phyloP scores from a whole-genome alignment of 1,140 invertebrate species.

The Saccostrea echinata region DNA sequence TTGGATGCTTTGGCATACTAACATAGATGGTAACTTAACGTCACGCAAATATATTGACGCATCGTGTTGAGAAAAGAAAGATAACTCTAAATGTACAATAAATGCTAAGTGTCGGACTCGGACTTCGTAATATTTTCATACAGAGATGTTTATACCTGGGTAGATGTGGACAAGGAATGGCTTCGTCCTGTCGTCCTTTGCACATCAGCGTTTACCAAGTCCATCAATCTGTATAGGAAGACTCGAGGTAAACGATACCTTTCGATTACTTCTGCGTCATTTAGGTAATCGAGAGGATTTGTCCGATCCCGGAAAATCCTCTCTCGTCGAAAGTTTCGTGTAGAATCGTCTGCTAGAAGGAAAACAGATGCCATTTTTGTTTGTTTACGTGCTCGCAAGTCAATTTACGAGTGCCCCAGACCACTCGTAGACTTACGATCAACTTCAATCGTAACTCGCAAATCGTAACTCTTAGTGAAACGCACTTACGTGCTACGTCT shows the following conservation, averaged over 20 bases:
- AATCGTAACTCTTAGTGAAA: too few species aligned
- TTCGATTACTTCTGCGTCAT: background rate
- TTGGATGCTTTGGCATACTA: too few species aligned
- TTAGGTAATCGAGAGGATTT: background rate
- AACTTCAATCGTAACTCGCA: background rate
- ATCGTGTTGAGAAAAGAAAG: too few species aligned
- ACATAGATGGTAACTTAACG: too few species aligned
- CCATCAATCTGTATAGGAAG: background rate
- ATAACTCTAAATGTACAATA: too few species aligned
- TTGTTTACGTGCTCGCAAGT: background rate
- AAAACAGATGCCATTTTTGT: conserved; percentile 39
- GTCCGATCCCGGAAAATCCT: background rate
- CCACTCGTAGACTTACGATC: conserved; percentile 26
- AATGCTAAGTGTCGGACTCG: background rate
- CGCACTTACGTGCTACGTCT: too few species aligned
- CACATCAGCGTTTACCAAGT: background rate
- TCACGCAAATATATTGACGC: too few species aligned
- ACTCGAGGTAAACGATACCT: background rate
- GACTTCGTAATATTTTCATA: background rate
- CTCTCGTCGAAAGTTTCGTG: background rate
- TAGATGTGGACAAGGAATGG: background rate
- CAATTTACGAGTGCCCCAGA: conserved; percentile 37
- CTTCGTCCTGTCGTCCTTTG: background rate
- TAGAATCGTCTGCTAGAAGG: background rate
- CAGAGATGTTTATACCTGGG: background rate